Evolutionary conservation across 2,888 invertebrate species (phyloP), one percentile per base, ranked within the genome.

Genomic region (Macropis europaea): DNA sequence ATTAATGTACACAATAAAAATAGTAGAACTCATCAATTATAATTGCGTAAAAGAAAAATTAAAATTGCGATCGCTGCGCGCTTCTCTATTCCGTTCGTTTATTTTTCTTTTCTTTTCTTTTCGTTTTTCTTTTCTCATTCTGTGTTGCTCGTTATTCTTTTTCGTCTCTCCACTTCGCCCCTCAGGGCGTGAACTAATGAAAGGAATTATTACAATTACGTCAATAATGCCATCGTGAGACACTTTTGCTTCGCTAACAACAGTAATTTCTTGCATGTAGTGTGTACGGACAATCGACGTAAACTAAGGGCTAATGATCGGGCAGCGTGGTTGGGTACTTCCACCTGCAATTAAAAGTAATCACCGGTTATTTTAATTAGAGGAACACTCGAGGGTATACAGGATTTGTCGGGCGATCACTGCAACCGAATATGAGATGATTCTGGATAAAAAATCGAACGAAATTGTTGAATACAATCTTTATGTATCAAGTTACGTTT

Each of bases 301-400:
- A 86, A 90, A 89, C 87, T 90, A 88, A 87, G 89, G 86, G 84
- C 88, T 90, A 89, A 89, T 86, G 86, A 86, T 86, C 86, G 89
- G 89, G 89, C 88, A 89, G 88, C 89, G 83, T 88, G 87, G 84
- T 87, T 88, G 81, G 85, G 82, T 85, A 79, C 78, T 84, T 87
- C 85, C 88, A 88, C 85, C 90, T 90, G 83, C 30, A 88, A 88
- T 38, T 43, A 64, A 64, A 63, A 50, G 38, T 30, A 11, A 34
- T 63, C 50, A 42, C 50, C 2, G 15, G 22, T 47, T 26, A 17
- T 26, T 40, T n/a, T n/a, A n/a, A n/a, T n/a, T n/a, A n/a, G n/a
- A n/a, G n/a, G n/a, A n/a, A n/a, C n/a, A n/a, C n/a, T n/a, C n/a
- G n/a, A n/a, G n/a, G n/a, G n/a, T n/a, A n/a, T n/a, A n/a, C n/a